phyloP scores from a whole-genome alignment of 2,888 invertebrate genomes.

The Rhagium mordax region DNA sequence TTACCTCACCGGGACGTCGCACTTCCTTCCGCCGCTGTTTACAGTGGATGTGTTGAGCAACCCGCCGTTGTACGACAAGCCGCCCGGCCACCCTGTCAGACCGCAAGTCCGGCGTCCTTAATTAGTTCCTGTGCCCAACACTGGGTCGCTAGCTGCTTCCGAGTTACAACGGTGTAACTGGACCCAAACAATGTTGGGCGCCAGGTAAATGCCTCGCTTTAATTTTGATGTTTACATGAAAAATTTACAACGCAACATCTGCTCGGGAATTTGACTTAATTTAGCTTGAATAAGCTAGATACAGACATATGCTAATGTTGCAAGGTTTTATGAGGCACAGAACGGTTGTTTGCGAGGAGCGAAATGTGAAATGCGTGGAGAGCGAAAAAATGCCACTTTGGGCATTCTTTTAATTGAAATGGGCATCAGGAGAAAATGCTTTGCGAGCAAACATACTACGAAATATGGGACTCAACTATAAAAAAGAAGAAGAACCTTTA shows the following conservation, averaged over 20 bases:
- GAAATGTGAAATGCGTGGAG: too few relatives aligned
- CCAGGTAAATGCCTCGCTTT: not conserved
- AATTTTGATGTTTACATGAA: not conserved
- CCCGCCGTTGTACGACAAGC: constrained; percentile 36
- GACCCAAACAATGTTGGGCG: not conserved
- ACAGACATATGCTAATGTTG: too few relatives aligned
- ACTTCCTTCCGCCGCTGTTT: constrained; percentile 50
- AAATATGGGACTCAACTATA: too few relatives aligned
- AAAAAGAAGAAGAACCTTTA: too few relatives aligned
- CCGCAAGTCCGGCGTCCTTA: constrained; percentile 57
- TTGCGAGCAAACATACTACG: too few relatives aligned
- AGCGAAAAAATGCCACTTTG: too few relatives aligned
- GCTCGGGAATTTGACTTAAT: not conserved
- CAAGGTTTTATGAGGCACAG: too few relatives aligned
- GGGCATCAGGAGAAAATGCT: too few relatives aligned
- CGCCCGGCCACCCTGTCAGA: constrained; percentile 34
- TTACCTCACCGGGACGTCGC: constrained; percentile 32
- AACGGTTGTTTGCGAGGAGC: too few relatives aligned
- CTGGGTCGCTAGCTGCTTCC: not conserved
- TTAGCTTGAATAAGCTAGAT: not conserved
- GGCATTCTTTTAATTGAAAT: too few relatives aligned
- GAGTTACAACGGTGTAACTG: not conserved
- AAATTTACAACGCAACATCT: not conserved
- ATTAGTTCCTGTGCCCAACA: constrained; percentile 58
- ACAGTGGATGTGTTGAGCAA: constrained; percentile 39